Conservation (phyloP, 2,888 invertebrate species). For the Salpingus planirostris region DNA sequence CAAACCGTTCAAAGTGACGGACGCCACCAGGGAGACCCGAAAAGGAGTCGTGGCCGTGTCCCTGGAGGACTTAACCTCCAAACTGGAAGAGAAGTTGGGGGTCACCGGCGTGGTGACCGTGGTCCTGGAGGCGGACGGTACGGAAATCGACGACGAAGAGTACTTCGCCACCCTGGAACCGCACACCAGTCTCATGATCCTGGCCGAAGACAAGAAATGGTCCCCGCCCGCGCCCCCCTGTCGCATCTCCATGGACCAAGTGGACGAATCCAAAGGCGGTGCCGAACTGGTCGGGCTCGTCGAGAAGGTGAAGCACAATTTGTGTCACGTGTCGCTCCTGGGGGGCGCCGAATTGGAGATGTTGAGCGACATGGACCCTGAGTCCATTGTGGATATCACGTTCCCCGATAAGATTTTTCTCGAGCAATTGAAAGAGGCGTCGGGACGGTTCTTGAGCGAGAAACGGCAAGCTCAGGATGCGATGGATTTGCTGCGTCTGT, state of each 20-base stretch:
- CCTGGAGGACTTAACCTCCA: slow-evolving; percentile 65
- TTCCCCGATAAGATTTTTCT: slow-evolving; percentile 64
- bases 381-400: slow-evolving; percentile 73
- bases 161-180: slow-evolving; percentile 86
- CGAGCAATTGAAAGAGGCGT: slow-evolving; percentile 74
- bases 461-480: slow-evolving; percentile 83
- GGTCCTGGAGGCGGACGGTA: slow-evolving; percentile 86
- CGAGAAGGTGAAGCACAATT: slow-evolving; percentile 69
- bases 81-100: slow-evolving; percentile 66
- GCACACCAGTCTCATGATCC: slow-evolving; percentile 77
- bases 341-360: slow-evolving; percentile 78
- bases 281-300: slow-evolving; percentile 63
- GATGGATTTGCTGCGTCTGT: slow-evolving; percentile 72
- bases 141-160: slow-evolving; percentile 92
- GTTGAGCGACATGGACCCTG: slow-evolving; percentile 83
- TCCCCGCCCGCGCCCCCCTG: slow-evolving; percentile 53
- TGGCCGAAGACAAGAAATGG: slow-evolving; percentile 68
- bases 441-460: slow-evolving; percentile 61
- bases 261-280: slow-evolving; percentile 38
- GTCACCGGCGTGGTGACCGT: slow-evolving; percentile 61
- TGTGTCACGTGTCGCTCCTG: slow-evolving; percentile 75
- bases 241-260: slow-evolving; percentile 45
- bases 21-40: slow-evolving; percentile 67
- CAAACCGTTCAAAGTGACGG: slow-evolving; percentile 72
- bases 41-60: slow-evolving; percentile 76